These are phyloP conservation scores for Charanyca ferruginea DNA, from an alignment of 2,888 invertebrate genomes.

Conservation along the genomic window DNA sequence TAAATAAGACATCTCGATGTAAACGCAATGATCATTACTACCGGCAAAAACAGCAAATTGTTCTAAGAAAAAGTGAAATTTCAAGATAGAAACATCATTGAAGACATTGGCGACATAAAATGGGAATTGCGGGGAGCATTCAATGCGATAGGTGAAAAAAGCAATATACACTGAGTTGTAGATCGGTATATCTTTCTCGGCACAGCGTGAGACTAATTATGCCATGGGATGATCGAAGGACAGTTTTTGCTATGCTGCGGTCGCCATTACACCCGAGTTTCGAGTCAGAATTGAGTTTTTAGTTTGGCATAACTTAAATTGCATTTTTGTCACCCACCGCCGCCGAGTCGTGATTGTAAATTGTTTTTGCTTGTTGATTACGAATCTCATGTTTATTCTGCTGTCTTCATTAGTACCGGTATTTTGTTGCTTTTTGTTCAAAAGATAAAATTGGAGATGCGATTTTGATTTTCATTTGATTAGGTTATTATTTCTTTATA, in stretches of 20 bases:
- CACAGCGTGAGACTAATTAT: slow-evolving; percentile 88
- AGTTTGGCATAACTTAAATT: slow-evolving; percentile 87
- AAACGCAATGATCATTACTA: slow-evolving; percentile 69
- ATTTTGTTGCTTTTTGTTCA: slow-evolving; percentile 68
- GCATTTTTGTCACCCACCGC: slow-evolving; percentile 89
- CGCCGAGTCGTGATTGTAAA: slow-evolving; percentile 73
- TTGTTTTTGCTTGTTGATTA: slow-evolving; percentile 80
- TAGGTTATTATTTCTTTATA: slow-evolving; percentile 56
- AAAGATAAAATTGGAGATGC: slow-evolving; percentile 69
- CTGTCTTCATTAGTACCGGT: slow-evolving; percentile 84
- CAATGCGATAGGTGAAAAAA: slow-evolving; percentile 73
- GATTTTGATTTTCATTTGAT: slow-evolving; percentile 66
- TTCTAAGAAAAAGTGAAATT: slow-evolving; percentile 74
- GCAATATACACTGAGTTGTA: slow-evolving; percentile 64
- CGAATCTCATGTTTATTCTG: slow-evolving; percentile 81
- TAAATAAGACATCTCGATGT: slow-evolving; percentile 75
- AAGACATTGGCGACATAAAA: slow-evolving; percentile 78
- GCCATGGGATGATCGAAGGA: slow-evolving; percentile 80
- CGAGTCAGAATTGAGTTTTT: slow-evolving; percentile 85
- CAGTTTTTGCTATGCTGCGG: slow-evolving; percentile 76
- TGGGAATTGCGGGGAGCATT: slow-evolving; percentile 73
- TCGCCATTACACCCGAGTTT: slow-evolving; percentile 78
- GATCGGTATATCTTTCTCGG: slow-evolving; percentile 68
- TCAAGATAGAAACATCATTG: slow-evolving; percentile 82
- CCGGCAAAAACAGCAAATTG: slow-evolving; percentile 71